A percentile compares a stretch with the other conserved stretches of the same genome.
Conservation (phyloP, 2,113 vertebrate genomes). For the Tricholaema leucomelas region DNA sequence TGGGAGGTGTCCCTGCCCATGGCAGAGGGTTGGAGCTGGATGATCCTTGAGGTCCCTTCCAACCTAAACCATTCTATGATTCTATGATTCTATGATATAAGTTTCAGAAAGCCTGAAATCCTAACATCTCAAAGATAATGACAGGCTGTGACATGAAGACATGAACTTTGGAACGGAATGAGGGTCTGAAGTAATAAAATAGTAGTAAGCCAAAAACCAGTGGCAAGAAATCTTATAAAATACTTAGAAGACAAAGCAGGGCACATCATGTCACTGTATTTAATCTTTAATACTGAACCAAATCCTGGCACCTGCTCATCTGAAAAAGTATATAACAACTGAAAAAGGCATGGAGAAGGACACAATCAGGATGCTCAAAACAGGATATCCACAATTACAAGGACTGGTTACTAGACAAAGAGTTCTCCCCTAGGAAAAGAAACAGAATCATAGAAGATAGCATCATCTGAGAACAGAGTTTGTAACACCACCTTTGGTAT, state of each 20-base stretch:
- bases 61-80: no score
- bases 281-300: background rate
- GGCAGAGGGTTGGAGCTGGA: no score
- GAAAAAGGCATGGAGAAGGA: rapidly evolving
- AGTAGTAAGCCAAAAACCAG: background rate
- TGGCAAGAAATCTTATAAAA: background rate
- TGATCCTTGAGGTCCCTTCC: no score
- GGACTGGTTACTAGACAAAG: background rate
- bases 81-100: no score
- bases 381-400: background rate
- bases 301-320: background rate
- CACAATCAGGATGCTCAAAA: background rate
- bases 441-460: background rate
- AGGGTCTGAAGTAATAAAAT: background rate
- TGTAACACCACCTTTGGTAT: background rate
- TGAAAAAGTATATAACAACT: background rate
- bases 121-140: background rate
- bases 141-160: background rate
- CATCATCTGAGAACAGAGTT: background rate
- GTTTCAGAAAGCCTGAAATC: background rate
- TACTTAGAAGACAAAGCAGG: background rate
- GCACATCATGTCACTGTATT: background rate
- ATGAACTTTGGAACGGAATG: background rate
- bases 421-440: background rate
- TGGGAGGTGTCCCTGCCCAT: no score